Evolutionary conservation across 92 coral and sea anemone species (phyloP).

Genomic region (Chrysogorgia sp.): DNA sequence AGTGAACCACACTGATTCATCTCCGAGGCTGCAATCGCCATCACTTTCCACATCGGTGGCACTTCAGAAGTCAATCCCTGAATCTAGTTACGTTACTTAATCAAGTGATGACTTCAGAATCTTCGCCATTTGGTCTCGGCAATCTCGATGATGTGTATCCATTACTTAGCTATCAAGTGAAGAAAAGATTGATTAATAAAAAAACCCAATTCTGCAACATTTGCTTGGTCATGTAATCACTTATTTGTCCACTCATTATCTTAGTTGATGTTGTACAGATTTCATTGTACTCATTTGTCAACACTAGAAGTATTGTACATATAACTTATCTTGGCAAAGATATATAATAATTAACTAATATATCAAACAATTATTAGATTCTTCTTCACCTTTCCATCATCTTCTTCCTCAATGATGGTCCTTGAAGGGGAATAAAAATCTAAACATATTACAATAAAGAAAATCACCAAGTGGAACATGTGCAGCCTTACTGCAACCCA

Average conservation of each 20-base stretch:
- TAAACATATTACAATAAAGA: too few species aligned
- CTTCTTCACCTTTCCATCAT: constrained; percentile 22
- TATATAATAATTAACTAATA: too few species aligned
- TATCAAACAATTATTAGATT: background rate
- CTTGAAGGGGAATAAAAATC: constrained; percentile 23
- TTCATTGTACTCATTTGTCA: too few species aligned
- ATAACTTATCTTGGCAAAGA: background rate
- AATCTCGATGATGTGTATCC: constrained; percentile 55
- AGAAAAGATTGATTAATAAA: background rate
- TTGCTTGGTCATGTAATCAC: background rate
- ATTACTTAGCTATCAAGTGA: constrained; percentile 48
- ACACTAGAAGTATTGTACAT: too few species aligned
- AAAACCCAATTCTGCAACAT: background rate
- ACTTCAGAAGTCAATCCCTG: too few species aligned
- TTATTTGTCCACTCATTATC: background rate
- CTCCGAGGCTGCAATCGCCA: too few species aligned
- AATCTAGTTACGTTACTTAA: background rate
- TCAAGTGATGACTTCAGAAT: constrained; percentile 78
- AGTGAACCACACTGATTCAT: too few species aligned
- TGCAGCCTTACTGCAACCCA: background rate
- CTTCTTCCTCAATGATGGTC: constrained; percentile 5
- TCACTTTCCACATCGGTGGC: too few species aligned
- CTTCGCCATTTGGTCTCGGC: constrained; percentile 87
- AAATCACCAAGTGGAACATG: background rate
- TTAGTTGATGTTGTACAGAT: too few species aligned